Conservation (phyloP, 2,113 vertebrate species). For the Sebastes fasciatus region DNA sequence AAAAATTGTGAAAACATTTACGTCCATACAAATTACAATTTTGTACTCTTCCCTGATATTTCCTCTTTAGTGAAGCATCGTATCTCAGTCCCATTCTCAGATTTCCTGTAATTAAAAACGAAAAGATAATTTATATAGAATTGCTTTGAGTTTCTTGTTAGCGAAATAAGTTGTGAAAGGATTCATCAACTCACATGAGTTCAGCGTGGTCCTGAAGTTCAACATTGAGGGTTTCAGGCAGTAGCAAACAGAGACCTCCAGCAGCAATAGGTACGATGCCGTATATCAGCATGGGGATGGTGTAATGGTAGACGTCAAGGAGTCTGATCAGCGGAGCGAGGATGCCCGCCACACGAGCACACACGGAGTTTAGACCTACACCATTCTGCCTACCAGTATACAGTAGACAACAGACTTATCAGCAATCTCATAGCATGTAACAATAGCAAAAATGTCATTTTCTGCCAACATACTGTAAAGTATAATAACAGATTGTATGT, state of each 20-base stretch:
- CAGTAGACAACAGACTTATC: neutral
- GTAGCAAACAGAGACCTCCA: constrained; percentile 79
- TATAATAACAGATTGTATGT: neutral
- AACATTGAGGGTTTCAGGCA: constrained; percentile 86
- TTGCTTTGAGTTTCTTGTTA: neutral
- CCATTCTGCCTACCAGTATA: constrained; percentile 85
- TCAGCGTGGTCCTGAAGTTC: constrained; percentile 83
- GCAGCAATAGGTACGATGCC: constrained; percentile 80
- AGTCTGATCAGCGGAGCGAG: constrained; percentile 86
- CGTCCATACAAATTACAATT: constrained; percentile 37
- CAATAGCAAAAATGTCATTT: neutral
- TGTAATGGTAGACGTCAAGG: constrained; percentile 77
- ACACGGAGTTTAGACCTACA: constrained; percentile 86
- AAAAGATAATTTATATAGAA: neutral
- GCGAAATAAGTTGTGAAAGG: neutral
- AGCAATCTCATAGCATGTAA: neutral
- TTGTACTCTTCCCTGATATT: constrained; percentile 43
- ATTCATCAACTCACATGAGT: constrained; percentile 45
- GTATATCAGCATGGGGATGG: constrained; percentile 86
- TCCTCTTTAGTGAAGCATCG: neutral
- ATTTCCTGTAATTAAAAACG: neutral
- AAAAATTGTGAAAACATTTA: neutral
- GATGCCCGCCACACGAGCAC: constrained; percentile 84
- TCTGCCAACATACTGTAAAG: neutral
- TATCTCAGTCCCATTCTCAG: neutral